Conservation (phyloP, 2,113 vertebrate genomes). For the Crocuta crocuta region DNA sequence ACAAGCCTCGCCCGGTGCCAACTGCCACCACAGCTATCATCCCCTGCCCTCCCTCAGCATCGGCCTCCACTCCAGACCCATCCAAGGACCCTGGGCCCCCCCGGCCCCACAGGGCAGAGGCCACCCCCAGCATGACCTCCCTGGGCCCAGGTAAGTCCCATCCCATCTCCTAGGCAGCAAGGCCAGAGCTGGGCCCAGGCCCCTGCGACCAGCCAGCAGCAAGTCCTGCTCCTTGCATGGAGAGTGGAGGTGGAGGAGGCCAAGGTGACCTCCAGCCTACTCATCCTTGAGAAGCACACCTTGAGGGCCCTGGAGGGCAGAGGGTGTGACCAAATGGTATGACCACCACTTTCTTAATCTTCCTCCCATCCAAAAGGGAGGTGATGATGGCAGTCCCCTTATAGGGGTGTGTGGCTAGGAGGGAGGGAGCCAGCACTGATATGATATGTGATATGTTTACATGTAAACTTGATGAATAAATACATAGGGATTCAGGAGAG, state of each 20-base stretch:
- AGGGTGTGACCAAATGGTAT: not conserved
- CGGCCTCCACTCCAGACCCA: slow-evolving; percentile 71
- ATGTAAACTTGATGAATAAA: not conserved
- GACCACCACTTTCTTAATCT: not conserved
- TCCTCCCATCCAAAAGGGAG: not conserved
- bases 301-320: not conserved
- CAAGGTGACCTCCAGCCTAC: too few relatives aligned
- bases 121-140: slow-evolving; percentile 74
- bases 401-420: not conserved
- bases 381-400: too few relatives aligned
- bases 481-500: not conserved
- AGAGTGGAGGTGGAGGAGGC: not conserved
- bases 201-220: not conserved
- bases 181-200: not conserved
- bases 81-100: slow-evolving; percentile 81
- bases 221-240: not conserved
- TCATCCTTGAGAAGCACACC: not conserved
- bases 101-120: slow-evolving; percentile 69
- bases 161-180: not conserved
- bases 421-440: too few relatives aligned
- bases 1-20: slow-evolving; percentile 83
- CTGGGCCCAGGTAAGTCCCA: slow-evolving; percentile 82
- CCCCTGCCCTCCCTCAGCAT: slow-evolving; percentile 78
- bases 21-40: slow-evolving; percentile 79
- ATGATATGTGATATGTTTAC: not conserved